These are phyloP conservation scores for Gastrophryne carolinensis DNA, from an alignment of 2,797 vertebrate species.

Conservation along the genomic window DNA sequence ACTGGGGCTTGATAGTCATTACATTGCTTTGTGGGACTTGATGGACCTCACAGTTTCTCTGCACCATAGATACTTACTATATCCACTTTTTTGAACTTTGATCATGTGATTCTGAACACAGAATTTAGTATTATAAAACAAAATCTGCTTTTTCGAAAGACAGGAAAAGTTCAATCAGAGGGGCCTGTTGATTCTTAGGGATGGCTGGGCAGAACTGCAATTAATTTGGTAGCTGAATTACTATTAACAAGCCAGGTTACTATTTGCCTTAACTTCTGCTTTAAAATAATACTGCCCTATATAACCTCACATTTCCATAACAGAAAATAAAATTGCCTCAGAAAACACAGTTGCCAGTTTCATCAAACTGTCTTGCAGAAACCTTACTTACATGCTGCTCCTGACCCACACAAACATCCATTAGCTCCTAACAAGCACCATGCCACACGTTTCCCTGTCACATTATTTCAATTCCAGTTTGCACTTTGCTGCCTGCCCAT, in stretches of 20 bases:
- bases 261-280: not conserved
- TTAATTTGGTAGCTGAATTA: not conserved
- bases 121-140: too few species aligned
- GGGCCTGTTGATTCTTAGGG: too few species aligned
- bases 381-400: not conserved
- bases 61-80: too few species aligned
- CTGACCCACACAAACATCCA: constrained; percentile 33
- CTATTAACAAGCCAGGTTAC: not conserved
- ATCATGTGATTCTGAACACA: too few species aligned
- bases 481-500: constrained; percentile 5
- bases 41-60: too few species aligned
- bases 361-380: constrained; percentile 27
- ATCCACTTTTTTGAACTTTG: too few species aligned
- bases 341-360: constrained; percentile 18
- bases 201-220: too few species aligned
- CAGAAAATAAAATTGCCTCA: constrained; percentile 28
- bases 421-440: constrained; percentile 42
- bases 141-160: too few species aligned
- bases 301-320: constrained; percentile 26
- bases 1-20: too few species aligned
- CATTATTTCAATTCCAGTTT: constrained; percentile 13
- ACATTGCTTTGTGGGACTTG: too few species aligned
- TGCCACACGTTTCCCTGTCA: constrained; percentile 1
- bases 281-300: not conserved
- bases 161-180: too few species aligned